These are phyloP conservation scores for Magallana ariakensis DNA, from an alignment of 1,140 invertebrate genomes.

Conservation along the genomic window DNA sequence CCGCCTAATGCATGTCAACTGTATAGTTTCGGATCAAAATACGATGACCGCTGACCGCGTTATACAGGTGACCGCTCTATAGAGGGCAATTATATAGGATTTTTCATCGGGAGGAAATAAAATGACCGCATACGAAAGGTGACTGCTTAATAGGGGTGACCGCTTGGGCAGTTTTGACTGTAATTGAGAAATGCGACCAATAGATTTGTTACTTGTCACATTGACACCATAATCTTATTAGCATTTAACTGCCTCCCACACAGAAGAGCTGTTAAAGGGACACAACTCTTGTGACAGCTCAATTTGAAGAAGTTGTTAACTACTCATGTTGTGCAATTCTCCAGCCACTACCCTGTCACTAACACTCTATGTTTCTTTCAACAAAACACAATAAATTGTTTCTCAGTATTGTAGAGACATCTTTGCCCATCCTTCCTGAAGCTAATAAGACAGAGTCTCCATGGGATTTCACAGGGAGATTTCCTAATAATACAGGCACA, in stretches of 20 bases:
- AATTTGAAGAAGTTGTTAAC: background rate
- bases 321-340: background rate
- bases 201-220: background rate
- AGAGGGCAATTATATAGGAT: no score
- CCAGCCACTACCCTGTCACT: background rate
- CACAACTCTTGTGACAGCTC: background rate
- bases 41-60: no score
- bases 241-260: background rate
- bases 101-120: no score
- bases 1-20: no score
- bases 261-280: background rate
- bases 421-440: background rate
- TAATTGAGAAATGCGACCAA: background rate
- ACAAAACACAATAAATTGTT: background rate
- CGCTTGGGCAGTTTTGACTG: no score
- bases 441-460: no score
- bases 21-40: no score
- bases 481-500: no score
- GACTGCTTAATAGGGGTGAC: no score
- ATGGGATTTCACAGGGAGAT: no score
- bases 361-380: background rate
- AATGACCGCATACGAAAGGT: no score
- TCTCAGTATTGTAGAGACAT: background rate
- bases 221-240: background rate
- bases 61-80: no score